These are phyloP conservation scores for Ivindomyrus marchei DNA, from an alignment of 2,113 vertebrate species.

Conservation along the genomic window DNA sequence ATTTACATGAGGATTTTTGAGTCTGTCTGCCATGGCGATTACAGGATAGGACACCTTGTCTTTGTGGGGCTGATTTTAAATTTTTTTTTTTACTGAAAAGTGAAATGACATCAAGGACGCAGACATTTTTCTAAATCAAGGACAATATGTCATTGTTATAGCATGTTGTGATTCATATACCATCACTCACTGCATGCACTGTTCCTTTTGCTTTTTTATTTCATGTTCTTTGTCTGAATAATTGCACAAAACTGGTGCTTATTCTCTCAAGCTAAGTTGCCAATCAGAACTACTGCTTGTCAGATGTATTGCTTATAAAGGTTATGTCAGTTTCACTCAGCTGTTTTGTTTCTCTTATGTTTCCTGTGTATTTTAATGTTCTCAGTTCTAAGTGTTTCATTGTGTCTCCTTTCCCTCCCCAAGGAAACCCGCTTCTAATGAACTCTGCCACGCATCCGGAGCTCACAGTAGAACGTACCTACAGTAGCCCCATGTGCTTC, in stretches of 20 bases:
- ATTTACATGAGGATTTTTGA: not conserved
- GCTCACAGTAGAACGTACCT: slow-evolving; percentile 77
- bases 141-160: not conserved
- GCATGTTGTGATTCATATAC: not conserved
- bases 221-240: not conserved
- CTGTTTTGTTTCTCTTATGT: not conserved
- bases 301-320: not conserved
- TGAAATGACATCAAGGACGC: not conserved
- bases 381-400: not conserved
- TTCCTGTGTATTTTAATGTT: not conserved
- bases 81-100: not conserved
- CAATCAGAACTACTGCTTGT: not conserved
- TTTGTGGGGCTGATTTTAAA: not conserved
- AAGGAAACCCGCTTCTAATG: slow-evolving; percentile 89
- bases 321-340: not conserved
- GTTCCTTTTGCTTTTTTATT: not conserved
- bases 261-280: not conserved
- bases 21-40: not conserved
- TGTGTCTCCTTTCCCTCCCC: slow-evolving; percentile 36
- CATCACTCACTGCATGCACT: not conserved
- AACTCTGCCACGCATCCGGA: slow-evolving; percentile 87
- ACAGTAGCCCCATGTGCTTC: slow-evolving; percentile 87
- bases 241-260: not conserved
- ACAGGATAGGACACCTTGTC: not conserved
- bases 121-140: not conserved